Evolutionary conservation across 1,140 invertebrate genomes (phyloP).

Genomic region (Plutomurus gul): DNA sequence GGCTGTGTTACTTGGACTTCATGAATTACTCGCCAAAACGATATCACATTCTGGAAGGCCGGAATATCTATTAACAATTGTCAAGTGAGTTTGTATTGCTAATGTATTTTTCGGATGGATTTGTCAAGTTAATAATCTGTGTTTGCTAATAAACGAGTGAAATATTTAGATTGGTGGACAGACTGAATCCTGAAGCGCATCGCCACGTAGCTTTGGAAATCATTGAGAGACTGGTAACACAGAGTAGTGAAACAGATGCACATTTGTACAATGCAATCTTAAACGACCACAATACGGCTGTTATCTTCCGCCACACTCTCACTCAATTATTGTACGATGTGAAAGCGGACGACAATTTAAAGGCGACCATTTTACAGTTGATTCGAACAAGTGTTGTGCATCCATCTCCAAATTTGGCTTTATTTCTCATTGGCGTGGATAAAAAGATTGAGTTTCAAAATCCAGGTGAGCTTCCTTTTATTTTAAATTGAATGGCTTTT

Average conservation of each 20-base stretch:
- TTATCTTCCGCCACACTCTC: conserved; percentile 44
- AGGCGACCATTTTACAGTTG: conserved; percentile 36
- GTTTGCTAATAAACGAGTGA: conserved; percentile 1
- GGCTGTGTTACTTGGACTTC: conserved; percentile 42
- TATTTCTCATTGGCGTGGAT: conserved; percentile 44
- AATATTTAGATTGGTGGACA: conserved; percentile 45
- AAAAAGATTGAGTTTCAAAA: conserved; percentile 49
- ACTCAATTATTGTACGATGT: conserved; percentile 35
- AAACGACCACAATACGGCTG: conserved; percentile 6
- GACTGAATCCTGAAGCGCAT: conserved; percentile 34
- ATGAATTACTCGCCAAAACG: conserved; percentile 40
- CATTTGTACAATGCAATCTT: conserved; percentile 39
- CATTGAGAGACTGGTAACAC: conserved; percentile 32
- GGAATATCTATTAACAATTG: conserved; percentile 44
- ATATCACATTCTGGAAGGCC: conserved; percentile 26
- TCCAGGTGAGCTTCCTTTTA: conserved; percentile 32
- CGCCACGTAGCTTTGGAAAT: conserved; percentile 44
- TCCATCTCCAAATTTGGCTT: conserved; percentile 46
- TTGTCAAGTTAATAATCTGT: background rate
- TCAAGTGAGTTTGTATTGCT: conserved; percentile 44
- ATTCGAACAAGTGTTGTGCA: conserved; percentile 42
- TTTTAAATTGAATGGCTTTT: background rate
- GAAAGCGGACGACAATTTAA: conserved; percentile 8
- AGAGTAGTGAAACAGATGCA: conserved; percentile 37
- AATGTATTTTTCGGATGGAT: background rate